Conservation (phyloP, 2,888 invertebrate genomes). For the Nasonovia ribisnigri region DNA sequence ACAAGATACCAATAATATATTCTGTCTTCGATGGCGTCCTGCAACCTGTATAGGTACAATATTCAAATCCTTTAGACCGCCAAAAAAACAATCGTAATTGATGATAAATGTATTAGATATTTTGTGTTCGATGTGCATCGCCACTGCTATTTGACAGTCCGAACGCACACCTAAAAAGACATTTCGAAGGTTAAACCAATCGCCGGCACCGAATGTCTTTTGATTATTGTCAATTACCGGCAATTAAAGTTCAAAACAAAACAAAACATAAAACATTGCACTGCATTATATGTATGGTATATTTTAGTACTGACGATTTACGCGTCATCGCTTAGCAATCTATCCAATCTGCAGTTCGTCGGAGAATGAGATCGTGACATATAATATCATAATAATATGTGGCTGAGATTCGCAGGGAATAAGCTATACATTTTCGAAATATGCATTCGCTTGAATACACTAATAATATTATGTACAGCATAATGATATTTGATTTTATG, state of each 20-base stretch:
- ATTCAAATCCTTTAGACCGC: background rate
- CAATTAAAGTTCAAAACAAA: constrained; percentile 18
- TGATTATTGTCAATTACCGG: constrained; percentile 37
- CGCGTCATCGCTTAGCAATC: background rate
- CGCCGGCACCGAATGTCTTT: background rate
- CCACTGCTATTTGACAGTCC: no score
- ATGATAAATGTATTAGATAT: background rate
- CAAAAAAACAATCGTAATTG: background rate
- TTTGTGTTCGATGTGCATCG: background rate
- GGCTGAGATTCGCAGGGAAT: background rate
- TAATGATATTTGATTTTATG: background rate
- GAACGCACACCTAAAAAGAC: background rate
- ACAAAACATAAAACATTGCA: background rate
- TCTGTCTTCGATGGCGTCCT: background rate
- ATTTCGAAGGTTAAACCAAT: constrained; percentile 44
- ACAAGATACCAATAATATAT: background rate
- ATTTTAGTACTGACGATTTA: background rate
- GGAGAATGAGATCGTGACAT: background rate
- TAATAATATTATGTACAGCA: background rate
- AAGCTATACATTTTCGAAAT: background rate
- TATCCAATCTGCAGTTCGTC: background rate
- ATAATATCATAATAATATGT: background rate
- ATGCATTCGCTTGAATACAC: background rate
- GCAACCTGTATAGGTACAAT: no score
- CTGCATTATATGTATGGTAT: background rate